These are phyloP conservation scores for Amitus sp. DNA, from an alignment of 2,888 invertebrate species.

Conservation along the genomic window DNA sequence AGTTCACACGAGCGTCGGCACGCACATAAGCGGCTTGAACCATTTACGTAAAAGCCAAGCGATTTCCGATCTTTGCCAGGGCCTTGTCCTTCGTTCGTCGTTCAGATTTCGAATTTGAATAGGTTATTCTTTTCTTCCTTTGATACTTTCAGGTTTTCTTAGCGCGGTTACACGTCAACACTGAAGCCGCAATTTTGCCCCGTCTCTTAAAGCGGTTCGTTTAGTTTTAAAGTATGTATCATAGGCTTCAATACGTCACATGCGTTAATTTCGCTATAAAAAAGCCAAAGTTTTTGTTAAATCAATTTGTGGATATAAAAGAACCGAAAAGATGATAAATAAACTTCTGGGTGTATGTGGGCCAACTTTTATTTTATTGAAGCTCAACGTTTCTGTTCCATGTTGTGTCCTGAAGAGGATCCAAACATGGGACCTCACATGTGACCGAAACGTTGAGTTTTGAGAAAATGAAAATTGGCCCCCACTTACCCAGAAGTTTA, in stretches of 20 bases:
- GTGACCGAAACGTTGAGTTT: too few relatives aligned
- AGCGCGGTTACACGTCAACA: background rate
- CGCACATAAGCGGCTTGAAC: conserved; percentile 49
- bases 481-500: too few relatives aligned
- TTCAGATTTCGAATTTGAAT: background rate
- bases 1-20: conserved; percentile 58
- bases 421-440: too few relatives aligned
- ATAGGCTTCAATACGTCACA: conserved; percentile 51
- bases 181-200: background rate
- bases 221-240: conserved; percentile 31
- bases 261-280: conserved; percentile 54
- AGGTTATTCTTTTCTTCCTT: conserved; percentile 39
- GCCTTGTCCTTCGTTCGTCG: conserved; percentile 36
- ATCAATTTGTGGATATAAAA: too few relatives aligned
- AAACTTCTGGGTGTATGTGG: too few relatives aligned
- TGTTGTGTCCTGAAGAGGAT: too few relatives aligned
- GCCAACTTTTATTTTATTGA: too few relatives aligned
- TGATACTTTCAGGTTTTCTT: conserved; percentile 36
- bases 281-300: conserved; percentile 52
- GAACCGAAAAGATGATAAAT: too few relatives aligned
- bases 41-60: conserved; percentile 57
- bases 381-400: too few relatives aligned
- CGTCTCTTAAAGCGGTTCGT: conserved; percentile 1
- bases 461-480: too few relatives aligned
- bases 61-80: conserved; percentile 58